Evolutionary conservation across 1,140 invertebrate species (phyloP).

Genomic region (Drosophila lini): DNA sequence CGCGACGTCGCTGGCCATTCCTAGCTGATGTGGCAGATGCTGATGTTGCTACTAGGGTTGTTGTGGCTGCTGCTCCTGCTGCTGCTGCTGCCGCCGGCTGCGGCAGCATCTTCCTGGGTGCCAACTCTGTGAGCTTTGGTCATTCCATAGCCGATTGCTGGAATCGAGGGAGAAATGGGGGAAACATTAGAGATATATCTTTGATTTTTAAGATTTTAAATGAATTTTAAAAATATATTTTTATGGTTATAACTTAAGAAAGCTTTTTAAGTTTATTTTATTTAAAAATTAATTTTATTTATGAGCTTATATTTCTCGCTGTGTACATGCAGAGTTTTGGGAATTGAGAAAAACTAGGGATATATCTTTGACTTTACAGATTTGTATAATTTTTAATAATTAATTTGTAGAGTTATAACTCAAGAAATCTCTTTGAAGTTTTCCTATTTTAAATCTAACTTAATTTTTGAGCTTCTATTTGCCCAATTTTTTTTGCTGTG

Average conservation of each 20-base stretch:
- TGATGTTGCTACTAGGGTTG: conserved; percentile 31
- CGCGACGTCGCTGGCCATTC: conserved; percentile 74
- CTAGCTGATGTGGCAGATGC: conserved; percentile 23
- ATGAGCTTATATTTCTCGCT: neutral
- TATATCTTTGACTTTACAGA: neutral
- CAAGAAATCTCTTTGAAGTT: neutral
- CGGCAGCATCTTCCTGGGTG: conserved; percentile 65
- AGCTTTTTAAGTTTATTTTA: neutral
- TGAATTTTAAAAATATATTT: neutral
- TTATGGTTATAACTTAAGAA: no score
- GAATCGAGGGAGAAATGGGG: neutral
- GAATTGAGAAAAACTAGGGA: conserved; percentile 53
- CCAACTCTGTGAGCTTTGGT: conserved; percentile 46
- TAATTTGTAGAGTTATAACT: neutral
- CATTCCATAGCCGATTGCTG: conserved; percentile 62
- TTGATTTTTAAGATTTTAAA: neutral
- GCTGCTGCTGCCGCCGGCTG: conserved; percentile 53
- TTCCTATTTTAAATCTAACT: neutral
- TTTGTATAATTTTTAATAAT: neutral
- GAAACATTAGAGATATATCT: neutral
- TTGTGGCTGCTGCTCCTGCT: conserved; percentile 19
- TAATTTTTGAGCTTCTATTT: neutral
- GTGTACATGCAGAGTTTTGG: conserved; percentile 69
- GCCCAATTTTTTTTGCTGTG: conserved; percentile 20
- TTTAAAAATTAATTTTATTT: neutral